These are phyloP conservation scores for Danionella dracula DNA, from an alignment of 2,797 vertebrate genomes.

Conservation along the genomic window DNA sequence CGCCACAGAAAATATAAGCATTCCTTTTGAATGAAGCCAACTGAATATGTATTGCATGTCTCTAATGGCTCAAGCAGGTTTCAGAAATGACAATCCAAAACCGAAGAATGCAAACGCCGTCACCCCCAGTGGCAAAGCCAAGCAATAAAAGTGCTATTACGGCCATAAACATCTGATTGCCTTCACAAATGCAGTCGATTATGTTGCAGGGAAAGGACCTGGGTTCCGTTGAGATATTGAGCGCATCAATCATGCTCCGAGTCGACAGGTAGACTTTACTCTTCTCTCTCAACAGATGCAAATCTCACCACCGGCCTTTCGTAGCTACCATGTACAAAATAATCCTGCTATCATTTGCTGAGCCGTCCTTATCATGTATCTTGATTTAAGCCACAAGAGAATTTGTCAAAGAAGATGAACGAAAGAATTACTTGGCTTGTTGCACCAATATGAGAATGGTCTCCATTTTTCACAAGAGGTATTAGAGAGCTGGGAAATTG, in stretches of 20 bases:
- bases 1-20: too few relatives aligned
- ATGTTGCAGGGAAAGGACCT: conserved; percentile 26
- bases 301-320: conserved; percentile 33
- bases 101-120: not conserved
- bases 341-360: conserved; percentile 9
- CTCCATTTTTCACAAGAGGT: not conserved
- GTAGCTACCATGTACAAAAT: conserved; percentile 11
- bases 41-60: too few relatives aligned
- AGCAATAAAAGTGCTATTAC: conserved; percentile 53
- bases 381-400: not conserved
- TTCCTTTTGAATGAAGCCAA: too few relatives aligned
- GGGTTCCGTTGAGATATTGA: conserved; percentile 36
- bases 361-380: not conserved
- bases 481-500: not conserved
- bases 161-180: conserved; percentile 51
- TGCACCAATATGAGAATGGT: not conserved
- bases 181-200: conserved; percentile 36
- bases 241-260: conserved; percentile 32
- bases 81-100: not conserved
- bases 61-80: not conserved
- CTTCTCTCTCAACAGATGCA: conserved; percentile 20
- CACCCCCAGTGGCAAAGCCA: conserved; percentile 7
- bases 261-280: conserved; percentile 5
- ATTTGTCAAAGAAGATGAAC: not conserved
- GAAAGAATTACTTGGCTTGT: not conserved